phyloP scores from a whole-genome alignment of 2,797 vertebrate species.

The Triplophysa bombifrons region DNA sequence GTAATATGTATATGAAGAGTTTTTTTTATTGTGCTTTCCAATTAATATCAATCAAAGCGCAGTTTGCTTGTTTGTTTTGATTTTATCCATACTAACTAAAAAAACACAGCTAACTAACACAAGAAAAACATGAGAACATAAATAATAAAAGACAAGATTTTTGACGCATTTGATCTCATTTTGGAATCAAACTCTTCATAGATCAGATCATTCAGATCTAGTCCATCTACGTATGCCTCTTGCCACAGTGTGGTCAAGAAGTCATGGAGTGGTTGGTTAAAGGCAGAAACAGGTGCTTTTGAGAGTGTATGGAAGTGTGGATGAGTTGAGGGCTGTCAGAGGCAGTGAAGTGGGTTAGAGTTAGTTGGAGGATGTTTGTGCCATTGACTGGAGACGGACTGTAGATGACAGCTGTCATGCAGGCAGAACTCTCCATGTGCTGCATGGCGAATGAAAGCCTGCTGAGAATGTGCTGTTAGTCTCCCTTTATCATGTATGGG shows the following conservation, averaged over 20 bases:
- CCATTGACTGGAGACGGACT: conserved; percentile 43
- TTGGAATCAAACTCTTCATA: too few relatives aligned
- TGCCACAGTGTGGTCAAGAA: background rate
- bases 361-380: conserved; percentile 37
- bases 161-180: too few relatives aligned
- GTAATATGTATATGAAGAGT: too few relatives aligned
- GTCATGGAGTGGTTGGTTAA: background rate
- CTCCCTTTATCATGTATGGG: background rate
- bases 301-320: background rate
- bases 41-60: too few relatives aligned
- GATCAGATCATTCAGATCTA: too few relatives aligned
- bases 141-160: too few relatives aligned
- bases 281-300: background rate
- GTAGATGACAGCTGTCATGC: conserved; percentile 35
- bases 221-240: background rate
- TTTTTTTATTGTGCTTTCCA: too few relatives aligned
- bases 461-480: background rate
- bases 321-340: conserved; percentile 40
- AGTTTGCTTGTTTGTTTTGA: too few relatives aligned
- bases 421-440: background rate
- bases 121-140: too few relatives aligned
- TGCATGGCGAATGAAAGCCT: background rate
- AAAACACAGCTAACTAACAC: too few relatives aligned
- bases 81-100: too few relatives aligned
- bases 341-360: conserved; percentile 30